Base-by-base conservation (phyloP, 2,113 vertebrate species). In the Brienomyrus brachyistius region DNA sequence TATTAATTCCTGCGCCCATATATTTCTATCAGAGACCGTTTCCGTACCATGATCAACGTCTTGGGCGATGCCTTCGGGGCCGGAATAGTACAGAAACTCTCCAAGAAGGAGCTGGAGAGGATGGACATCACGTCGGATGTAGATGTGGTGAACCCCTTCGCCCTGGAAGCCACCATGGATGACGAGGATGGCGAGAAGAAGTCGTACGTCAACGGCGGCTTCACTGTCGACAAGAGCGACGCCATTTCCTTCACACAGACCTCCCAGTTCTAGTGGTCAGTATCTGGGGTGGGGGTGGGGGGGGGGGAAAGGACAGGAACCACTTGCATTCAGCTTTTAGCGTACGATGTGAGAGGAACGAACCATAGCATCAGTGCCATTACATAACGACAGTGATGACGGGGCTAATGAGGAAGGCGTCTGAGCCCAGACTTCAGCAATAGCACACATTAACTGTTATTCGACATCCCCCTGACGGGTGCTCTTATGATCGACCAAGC, bases 1-100 rank as follows among this genome's bases (percentile, higher is more conserved):
- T 15, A 66, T 47, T 54, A n/a, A 13, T 23, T 40, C 23, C 10
- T 56, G 13, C 23, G 7, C n/a, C 19, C 2, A 15, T 40, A 74
- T 91, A 92, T 0, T 92, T 95, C 88, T 91, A 31, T 84, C 91
- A 99, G 98, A 92, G 98, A 99, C 93, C 97, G 98, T 82, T 99
- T 99, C 95, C 97, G 98, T 90, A 99, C 98, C 0, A 97, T 98
- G 98, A 96, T 99, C 93, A 99, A 99, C 0, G 98, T 99, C 86
- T 96, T 99, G 19, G 98, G 98, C 8, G 98, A 99, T 1, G 97
- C 98, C 0, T 99, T 96, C 35, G 98, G 98, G 15, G 97, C 98
- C 0, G 98, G 98, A 1, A 95, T 99, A 1, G 98, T 99, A 86
- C 97, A 99, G 93, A 98, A 98, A 89, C 97, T 99, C 2, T 99